Evolutionary conservation across 2,888 invertebrate genomes (phyloP).

Genomic region (Zeuzera pyrina): DNA sequence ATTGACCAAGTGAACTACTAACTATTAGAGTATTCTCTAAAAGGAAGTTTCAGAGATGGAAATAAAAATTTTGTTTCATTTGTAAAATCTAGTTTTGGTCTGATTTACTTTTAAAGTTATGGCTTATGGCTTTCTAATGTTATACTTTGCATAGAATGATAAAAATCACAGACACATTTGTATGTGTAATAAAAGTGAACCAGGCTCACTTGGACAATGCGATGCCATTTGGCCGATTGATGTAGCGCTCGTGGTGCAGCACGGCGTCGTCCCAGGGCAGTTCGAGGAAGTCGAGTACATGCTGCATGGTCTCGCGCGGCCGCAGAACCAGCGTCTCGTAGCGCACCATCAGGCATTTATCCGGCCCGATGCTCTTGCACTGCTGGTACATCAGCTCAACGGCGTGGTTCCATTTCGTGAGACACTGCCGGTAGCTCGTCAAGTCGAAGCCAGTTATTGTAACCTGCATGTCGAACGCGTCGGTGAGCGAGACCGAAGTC

Average conservation of each 20-base stretch:
- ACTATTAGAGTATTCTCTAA: no score
- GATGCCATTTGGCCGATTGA: slow-evolving; percentile 96
- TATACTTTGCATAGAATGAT: no score
- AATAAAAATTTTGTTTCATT: no score
- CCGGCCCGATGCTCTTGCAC: slow-evolving; percentile 85
- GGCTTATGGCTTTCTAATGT: no score
- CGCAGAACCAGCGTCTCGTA: slow-evolving; percentile 98
- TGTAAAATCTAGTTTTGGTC: no score
- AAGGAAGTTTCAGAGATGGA: no score
- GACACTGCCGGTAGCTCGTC: slow-evolving; percentile 92
- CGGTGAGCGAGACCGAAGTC: no score
- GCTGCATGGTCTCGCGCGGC: slow-evolving; percentile 90
- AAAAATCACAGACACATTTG: no score
- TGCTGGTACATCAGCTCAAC: slow-evolving; percentile 95
- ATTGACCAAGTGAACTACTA: no score
- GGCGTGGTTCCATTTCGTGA: slow-evolving; percentile 97
- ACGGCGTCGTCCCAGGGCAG: slow-evolving; percentile 97
- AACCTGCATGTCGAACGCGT: slow-evolving; percentile 44
- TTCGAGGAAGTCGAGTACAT: slow-evolving; percentile 89
- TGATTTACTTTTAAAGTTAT: no score
- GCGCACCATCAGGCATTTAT: slow-evolving; percentile 89
- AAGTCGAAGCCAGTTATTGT: slow-evolving; percentile 95
- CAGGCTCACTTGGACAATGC: slow-evolving; percentile 96
- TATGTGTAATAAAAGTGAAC: no score
- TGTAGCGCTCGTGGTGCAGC: slow-evolving; percentile 96